Percentiles rank a stretch among this genome's conserved stretches.
Evolutionary conservation across 2,113 vertebrate genomes (phyloP).

Genomic region (Campylomormyrus numenius): DNA sequence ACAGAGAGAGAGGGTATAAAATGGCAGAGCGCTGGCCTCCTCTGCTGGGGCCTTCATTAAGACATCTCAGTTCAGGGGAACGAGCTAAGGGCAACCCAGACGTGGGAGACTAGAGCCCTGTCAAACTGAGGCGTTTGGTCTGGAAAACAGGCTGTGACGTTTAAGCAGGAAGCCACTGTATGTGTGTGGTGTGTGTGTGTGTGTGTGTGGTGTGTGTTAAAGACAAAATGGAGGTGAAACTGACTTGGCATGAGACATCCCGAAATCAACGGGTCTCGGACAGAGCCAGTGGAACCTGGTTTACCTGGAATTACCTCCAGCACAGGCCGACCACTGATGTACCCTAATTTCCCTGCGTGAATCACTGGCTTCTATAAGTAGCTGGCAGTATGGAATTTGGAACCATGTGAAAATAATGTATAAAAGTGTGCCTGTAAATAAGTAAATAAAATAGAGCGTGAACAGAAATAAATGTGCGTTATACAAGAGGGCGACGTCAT

Average conservation of each 20-base stretch:
- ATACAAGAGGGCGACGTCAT: neutral
- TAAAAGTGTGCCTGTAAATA: neutral
- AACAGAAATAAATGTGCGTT: neutral
- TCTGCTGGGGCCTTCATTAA: conserved; percentile 52
- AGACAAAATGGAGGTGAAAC: neutral
- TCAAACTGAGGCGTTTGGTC: neutral
- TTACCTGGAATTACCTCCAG: neutral
- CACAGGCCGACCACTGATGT: neutral
- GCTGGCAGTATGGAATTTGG: neutral
- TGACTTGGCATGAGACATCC: neutral
- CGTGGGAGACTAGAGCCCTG: conserved; percentile 37
- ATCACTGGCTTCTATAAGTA: neutral
- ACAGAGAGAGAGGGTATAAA: conserved; percentile 36
- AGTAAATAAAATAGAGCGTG: neutral
- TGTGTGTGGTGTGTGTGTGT: no score
- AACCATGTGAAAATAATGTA: neutral
- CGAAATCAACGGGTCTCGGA: neutral
- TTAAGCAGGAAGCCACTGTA: neutral
- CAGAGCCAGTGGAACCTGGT: neutral
- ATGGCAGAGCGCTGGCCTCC: conserved; percentile 44
- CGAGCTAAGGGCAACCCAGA: conserved; percentile 51
- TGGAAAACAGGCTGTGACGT: neutral
- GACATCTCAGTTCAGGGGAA: conserved; percentile 53
- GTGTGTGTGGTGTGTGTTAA: neutral
- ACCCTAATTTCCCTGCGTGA: neutral